Evolutionary conservation across 2,888 invertebrate species (phyloP), one percentile per base, ranked within the genome.

Genomic region (Seira musarum): DNA sequence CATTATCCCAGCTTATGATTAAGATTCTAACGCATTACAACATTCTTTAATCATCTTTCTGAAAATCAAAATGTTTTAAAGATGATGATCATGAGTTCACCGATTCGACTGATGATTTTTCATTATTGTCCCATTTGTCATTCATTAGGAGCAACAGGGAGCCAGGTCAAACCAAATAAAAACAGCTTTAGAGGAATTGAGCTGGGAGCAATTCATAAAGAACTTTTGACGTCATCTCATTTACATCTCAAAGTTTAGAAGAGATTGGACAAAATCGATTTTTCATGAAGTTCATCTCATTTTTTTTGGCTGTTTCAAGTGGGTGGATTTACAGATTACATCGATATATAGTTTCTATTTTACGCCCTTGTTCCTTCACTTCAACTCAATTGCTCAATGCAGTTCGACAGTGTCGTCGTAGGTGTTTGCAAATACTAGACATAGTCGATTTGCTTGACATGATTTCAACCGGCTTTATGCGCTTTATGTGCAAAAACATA

Each of bases 51-150:
- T n/a, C 40, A 40, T 40, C 40, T 40, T 40, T 40, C 40, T 5
- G 40, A n/a, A 8, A 40, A 8, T 40, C 40, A 40, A 40, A 40
- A 40, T 40, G 5, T 8, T 40, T 40, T 40, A 40, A 40, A 40
- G 13, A 8, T n/a, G n/a, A n/a, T n/a, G n/a, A n/a, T n/a, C n/a
- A n/a, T n/a, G 40, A 13, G 40, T 40, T 40, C 40, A 40, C 40
- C 40, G 40, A 40, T 13, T 40, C 13, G 40, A 8, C 40, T 40
- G 40, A 40, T 40, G 5, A 8, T 40, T 72, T 49, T 30, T 61
- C 30, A 35, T 61, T 61, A 15, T 40, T 22, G n/a, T 70, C 21
- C 57, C 60, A 63, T 63, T 71, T 72, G 25, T 63, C 72, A 72
- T 72, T 64, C 72, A 64, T 72, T 72, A 66, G 40, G 40, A 66